phyloP scores from a whole-genome alignment of 2,113 vertebrate species.

The Melanotaenia duboulayi region DNA sequence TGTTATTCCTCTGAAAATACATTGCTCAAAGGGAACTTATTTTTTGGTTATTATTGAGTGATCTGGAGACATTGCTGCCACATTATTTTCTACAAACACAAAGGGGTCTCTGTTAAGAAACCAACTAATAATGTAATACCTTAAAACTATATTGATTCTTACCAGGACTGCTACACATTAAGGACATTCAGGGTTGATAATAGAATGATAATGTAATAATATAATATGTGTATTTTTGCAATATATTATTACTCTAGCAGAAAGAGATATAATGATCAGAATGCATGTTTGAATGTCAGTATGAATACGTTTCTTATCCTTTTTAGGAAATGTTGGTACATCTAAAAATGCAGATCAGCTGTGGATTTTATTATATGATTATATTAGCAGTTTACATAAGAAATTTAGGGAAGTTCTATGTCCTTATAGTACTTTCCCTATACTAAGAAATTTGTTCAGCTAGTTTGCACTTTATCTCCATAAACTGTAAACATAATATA shows the following conservation, averaged over 20 bases:
- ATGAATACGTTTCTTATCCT: neutral
- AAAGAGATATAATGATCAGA: neutral
- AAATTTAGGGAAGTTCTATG: slow-evolving; percentile 13
- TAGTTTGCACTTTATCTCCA: slow-evolving; percentile 27
- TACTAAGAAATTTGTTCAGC: slow-evolving; percentile 17
- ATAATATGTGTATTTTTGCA: slow-evolving; percentile 26
- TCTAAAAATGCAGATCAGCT: neutral
- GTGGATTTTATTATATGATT: slow-evolving; percentile 31
- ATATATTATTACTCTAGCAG: neutral
- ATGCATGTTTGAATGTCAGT: slow-evolving; percentile 13
- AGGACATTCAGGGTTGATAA: slow-evolving; percentile 3
- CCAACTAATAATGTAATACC: slow-evolving; percentile 23
- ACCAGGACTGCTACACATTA: slow-evolving; percentile 3
- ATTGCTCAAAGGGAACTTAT: neutral
- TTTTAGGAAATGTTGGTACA: too few species aligned
- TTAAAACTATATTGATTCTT: slow-evolving; percentile 7
- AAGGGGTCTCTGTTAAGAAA: slow-evolving; percentile 3
- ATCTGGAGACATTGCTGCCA: too few species aligned
- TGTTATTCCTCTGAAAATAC: slow-evolving; percentile 7
- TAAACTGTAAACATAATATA: neutral
- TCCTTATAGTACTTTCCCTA: neutral
- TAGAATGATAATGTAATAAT: slow-evolving; percentile 7
- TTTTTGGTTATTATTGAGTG: too few species aligned
- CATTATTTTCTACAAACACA: neutral
- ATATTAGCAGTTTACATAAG: slow-evolving; percentile 31